A percentile compares a stretch with the other conserved stretches of the same genome.
Evolutionary conservation across 2,888 invertebrate species (phyloP).

Genomic region (Horisme vitalbata): DNA sequence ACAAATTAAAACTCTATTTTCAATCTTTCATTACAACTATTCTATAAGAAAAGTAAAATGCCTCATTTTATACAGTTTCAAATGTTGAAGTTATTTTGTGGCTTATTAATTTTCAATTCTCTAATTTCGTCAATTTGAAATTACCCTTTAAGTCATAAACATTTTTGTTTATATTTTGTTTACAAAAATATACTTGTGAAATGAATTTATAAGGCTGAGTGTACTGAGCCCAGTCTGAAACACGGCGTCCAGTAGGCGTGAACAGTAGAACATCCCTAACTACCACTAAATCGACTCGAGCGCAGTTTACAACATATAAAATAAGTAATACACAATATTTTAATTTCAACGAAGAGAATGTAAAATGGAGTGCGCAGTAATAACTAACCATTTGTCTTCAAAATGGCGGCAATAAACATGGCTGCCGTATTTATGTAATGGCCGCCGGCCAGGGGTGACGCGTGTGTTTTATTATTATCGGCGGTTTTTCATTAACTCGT

Average conservation of each 20-base stretch:
- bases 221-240: conserved; percentile 19
- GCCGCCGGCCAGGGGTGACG: conserved; percentile 74
- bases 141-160: too few species aligned
- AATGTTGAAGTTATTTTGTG: too few species aligned
- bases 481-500: conserved; percentile 74
- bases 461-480: conserved; percentile 72
- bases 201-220: not conserved
- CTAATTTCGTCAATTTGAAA: too few species aligned
- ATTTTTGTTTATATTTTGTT: too few species aligned
- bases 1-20: too few species aligned
- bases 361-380: conserved; percentile 79
- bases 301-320: conserved; percentile 71
- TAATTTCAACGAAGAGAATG: conserved; percentile 79
- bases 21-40: too few species aligned
- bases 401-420: conserved; percentile 82
- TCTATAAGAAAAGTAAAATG: too few species aligned
- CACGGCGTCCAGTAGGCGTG: conserved; percentile 43
- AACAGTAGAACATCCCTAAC: conserved; percentile 52
- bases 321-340: conserved; percentile 81
- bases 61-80: too few species aligned
- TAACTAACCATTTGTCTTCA: conserved; percentile 83
- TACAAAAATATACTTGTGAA: too few species aligned
- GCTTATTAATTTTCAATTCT: too few species aligned
- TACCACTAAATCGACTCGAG: conserved; percentile 68
- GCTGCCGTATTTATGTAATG: conserved; percentile 81